Conservation (phyloP, 1,140 invertebrate species). For the Melipona quadrifasciata region DNA sequence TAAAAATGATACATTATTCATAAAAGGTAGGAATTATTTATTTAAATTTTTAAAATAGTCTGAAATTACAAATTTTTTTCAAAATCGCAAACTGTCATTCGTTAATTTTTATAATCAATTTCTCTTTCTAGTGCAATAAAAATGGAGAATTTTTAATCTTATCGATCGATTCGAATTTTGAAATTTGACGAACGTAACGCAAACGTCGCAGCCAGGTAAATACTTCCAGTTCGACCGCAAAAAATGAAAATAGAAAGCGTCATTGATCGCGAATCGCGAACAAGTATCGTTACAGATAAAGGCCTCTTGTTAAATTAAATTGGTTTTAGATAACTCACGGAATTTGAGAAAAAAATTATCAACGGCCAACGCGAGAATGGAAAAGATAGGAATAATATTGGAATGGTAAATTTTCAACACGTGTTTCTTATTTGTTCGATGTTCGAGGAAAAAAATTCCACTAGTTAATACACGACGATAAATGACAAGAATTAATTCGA, state of each 20-base stretch:
- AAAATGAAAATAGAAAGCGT: slow-evolving; percentile 2
- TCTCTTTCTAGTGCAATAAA: neutral
- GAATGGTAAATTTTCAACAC: neutral
- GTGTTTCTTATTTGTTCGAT: neutral
- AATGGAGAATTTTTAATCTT: neutral
- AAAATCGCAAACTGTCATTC: neutral
- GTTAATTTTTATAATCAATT: neutral
- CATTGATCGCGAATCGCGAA: neutral
- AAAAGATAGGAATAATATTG: neutral
- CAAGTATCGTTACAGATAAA: neutral
- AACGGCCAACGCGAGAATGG: neutral
- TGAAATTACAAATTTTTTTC: neutral
- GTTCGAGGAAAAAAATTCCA: neutral
- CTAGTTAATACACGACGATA: neutral
- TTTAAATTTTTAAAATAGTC: neutral
- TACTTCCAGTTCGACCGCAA: neutral
- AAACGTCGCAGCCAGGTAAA: neutral
- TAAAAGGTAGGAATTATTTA: neutral
- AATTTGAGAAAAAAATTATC: slow-evolving; percentile 4
- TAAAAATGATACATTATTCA: too few relatives aligned
- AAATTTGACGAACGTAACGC: neutral
- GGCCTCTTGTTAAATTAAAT: neutral
- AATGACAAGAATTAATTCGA: neutral
- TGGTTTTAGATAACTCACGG: neutral
- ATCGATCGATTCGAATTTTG: neutral